Percentiles rank a stretch among this genome's conserved stretches.
phyloP scores from a whole-genome alignment of 2,888 invertebrate genomes.

The Leucania comma region DNA sequence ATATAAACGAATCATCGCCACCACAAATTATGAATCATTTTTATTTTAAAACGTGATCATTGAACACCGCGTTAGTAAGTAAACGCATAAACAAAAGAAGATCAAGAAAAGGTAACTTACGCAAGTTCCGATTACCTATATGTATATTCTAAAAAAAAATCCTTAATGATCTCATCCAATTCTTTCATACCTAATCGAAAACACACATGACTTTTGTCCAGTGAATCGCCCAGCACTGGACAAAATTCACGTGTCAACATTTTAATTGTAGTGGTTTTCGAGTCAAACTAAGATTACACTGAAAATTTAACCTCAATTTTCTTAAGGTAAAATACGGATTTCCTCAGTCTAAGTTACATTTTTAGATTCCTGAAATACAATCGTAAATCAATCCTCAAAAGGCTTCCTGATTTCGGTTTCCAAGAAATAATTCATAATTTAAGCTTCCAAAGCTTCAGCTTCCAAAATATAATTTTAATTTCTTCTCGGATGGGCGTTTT shows the following conservation, averaged over 20 bases:
- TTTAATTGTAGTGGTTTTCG: not conserved
- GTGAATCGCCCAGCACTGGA: not conserved
- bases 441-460: conserved; percentile 5
- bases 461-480: conserved; percentile 36
- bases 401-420: not conserved
- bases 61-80: not conserved
- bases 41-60: conserved; percentile 12
- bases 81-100: conserved; percentile 22
- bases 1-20: conserved; percentile 7
- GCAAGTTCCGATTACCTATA: not conserved
- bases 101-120: not conserved
- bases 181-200: conserved; percentile 6
- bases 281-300: not conserved
- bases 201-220: not conserved
- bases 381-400: not conserved
- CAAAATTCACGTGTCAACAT: too few species aligned
- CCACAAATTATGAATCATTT: conserved; percentile 29
- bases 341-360: not conserved
- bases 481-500: conserved; percentile 32
- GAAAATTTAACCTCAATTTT: not conserved
- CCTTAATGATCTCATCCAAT: conserved; percentile 40
- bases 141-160: too few species aligned
- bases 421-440: conserved; percentile 28
- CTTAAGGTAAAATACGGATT: not conserved
- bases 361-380: conserved; percentile 11